Evolutionary conservation across 2,888 invertebrate genomes (phyloP), one percentile per base, ranked within the genome.

Genomic region (Nomada hirtipes): DNA sequence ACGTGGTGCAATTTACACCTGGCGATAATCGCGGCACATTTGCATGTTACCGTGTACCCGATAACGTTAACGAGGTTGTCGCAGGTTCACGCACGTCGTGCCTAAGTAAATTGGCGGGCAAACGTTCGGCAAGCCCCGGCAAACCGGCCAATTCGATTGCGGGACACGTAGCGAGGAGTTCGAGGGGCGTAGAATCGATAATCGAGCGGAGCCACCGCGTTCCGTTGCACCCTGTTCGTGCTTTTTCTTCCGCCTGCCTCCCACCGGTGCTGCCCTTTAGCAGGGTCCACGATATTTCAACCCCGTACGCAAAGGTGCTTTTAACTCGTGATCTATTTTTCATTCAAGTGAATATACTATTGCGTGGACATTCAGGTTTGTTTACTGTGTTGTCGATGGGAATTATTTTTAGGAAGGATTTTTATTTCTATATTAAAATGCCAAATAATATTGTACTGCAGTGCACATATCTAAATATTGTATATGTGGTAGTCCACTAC

Each of bases 41-140:
- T 85, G 76, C 86, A 70, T 83, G 86, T 88, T 86, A 84, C 76
- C 61, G 84, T 69, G 70, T 63, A 76, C 69, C 83, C 72, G 84
- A 86, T 88, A 84, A 86, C 81, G 76, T 76, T 88, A 88, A 88
- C 83, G 77, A 88, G 85, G 86, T 85, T 86, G 78, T 76, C 82
- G 71, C 78, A 68, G 81, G 83, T 85, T 86, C 79, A 86, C 88
- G 86, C 85, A 85, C 75, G 78, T 67, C 78, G 84, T 83, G 75
- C 79, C 83, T 88, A 86, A 88, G 88, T 81, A 84, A 88, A 88
- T 88, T 88, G 88, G 74, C 82, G 67, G 75, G 70, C 86, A 84
- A 86, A 88, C 76, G 80, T 84, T 88, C 83, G 70, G 78, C 65
- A 71, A 80, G 75, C 87, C 57, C 68, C 59, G 64, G 71, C 72